Evolutionary conservation across 2,113 vertebrate species (phyloP), one percentile per base, ranked within the genome.

Genomic region (Reinhardtius hippoglossoides): DNA sequence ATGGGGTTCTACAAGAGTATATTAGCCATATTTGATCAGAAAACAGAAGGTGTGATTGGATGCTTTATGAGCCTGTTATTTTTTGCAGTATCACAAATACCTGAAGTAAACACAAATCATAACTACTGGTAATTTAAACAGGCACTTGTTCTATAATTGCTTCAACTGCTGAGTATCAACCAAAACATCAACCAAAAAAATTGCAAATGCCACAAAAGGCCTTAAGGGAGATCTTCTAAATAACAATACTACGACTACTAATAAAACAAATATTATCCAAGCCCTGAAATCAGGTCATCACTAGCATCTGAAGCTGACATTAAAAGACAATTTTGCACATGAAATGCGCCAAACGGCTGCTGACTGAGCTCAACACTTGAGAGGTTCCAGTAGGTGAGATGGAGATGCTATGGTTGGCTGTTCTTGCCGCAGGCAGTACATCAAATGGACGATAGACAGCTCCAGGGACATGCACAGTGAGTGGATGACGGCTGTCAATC

Each of bases 401-500:
- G 31, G 31, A 31, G 31, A 31, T 66, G 66, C 61, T 69, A 14
- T 31, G 69, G 71, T 74, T 75, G 10, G 9, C 7, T 67, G 58
- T 58, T 57, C 27, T 46, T 27, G 50, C 31, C 18, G 50, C 60
- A 76, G 72, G 69, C 82, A 75, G 26, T 67, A 3, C 6, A 58
- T 67, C 26, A 70, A 24, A 84, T 82, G 76, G 67, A 81, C 15
- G 56, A 66, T 70, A 83, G 63, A 72, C 78, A 75, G 26, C 42
- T 71, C 55, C 3, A 5, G 52, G 35, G 15, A 79, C 82, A 88
- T 89, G 88, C 87, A 81, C 67, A 52, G 20, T 60, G 48, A 78
- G 50, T 63, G 58, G 76, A 71, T 63, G 57, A 76, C 66, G 78
- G 42, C 35, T 67, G 63, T 68, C 68, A 46, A 40, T 84, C 77